Base-by-base conservation (phyloP, 2,888 invertebrate genomes). In the Andrena praecox region DNA sequence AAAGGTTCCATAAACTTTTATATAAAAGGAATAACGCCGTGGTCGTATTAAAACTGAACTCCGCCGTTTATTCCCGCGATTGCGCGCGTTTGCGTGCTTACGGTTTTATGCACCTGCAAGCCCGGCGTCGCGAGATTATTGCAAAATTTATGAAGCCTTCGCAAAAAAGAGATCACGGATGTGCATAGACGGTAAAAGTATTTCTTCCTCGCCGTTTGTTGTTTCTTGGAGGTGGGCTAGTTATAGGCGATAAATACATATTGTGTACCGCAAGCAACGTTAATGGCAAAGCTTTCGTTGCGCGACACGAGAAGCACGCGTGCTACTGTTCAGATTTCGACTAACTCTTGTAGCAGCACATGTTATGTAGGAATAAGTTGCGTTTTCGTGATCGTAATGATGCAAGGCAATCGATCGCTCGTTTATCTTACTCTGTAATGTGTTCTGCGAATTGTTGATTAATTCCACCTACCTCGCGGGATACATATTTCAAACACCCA, bases 81-180 rank as follows among this genome's bases (percentile, higher is more conserved):
- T 62, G 27, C 29, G 16, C 20, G 27, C 33, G n/a, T 42, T 5
- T 27, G 20, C 8, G 12, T 16, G 20, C 50, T 7, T 10, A 5
- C 27, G 27, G 35, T 52, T 77, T 79, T 72, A 79, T 12, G 60
- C 7, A 29, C 24, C 29, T 63, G 48, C 48, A 7, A 24, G 35
- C 8, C 33, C 20, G 29, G 5, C 66, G 35, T 29, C 29, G 68
- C 42, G 10, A 68, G 73, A 80, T 81, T 73, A 80, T 80, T 68
- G 64, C 42, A 31, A 54, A 68, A 68, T 80, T 80, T 80, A 64
- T 73, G 59, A 64, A 80, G 48, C 27, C 16, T 42, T 67, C 56
- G 20, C 42, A 33, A 80, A 80, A 66, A 78, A 6, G 6, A 29
- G 48, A 24, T 10, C 10, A 27, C n/a, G n/a, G n/a, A 31, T 24